Percentiles rank a stretch among this genome's conserved stretches.
These are phyloP conservation scores for Dryobates pubescens DNA, from an alignment of 2,797 vertebrate genomes.

Conservation along the genomic window DNA sequence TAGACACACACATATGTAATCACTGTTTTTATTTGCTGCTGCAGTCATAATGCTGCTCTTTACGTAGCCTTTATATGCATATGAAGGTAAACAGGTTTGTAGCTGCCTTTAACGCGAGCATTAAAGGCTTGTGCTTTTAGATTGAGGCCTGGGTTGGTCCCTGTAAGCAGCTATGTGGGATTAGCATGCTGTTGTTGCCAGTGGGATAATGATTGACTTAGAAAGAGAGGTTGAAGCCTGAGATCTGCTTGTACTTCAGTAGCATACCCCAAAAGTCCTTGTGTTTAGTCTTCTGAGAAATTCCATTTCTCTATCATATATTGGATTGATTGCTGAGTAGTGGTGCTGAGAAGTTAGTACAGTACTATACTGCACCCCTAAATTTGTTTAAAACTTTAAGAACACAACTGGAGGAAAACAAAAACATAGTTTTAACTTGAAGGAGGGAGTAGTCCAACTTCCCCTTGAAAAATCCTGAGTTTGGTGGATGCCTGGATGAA, in stretches of 20 bases:
- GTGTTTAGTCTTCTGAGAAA: neutral
- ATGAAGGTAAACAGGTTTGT: neutral
- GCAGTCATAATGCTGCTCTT: neutral
- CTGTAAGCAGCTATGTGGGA: neutral
- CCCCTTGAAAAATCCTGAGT: neutral
- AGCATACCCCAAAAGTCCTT: neutral
- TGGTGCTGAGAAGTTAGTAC: neutral
- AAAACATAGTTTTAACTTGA: neutral
- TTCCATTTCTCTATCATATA: neutral
- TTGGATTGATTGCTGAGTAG: neutral
- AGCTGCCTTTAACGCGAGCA: neutral
- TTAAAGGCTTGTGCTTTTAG: conserved; percentile 24
- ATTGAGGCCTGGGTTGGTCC: neutral
- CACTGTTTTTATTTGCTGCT: neutral
- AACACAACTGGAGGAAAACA: neutral
- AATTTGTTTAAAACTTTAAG: neutral
- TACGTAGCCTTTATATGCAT: neutral
- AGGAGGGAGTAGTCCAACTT: neutral
- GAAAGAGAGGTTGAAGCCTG: neutral
- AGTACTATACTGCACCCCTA: neutral
- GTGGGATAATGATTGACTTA: neutral
- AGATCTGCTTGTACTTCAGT: neutral
- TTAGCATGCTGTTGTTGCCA: neutral
- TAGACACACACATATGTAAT: neutral
- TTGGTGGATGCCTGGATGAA: neutral